Percentiles rank a stretch among this genome's conserved stretches.
These are phyloP conservation scores for Tricholaema leucomelas DNA, from an alignment of 2,113 vertebrate genomes.

Conservation along the genomic window DNA sequence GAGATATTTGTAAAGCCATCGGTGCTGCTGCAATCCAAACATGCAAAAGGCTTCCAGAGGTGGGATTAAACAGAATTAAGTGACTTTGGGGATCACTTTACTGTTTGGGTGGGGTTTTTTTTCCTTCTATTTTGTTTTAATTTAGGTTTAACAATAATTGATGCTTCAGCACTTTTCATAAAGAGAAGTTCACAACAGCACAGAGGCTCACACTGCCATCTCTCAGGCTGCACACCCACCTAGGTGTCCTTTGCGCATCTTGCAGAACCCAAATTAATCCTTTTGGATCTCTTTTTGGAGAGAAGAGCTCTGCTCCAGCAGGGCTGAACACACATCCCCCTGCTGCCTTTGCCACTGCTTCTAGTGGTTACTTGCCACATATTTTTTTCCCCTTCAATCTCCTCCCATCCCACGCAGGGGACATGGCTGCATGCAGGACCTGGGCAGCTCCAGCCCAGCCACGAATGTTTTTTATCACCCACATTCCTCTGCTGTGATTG, in stretches of 20 bases:
- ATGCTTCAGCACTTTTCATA: neutral
- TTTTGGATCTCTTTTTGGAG: accelerated
- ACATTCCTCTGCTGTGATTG: neutral
- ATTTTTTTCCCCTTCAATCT: neutral
- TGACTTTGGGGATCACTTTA: neutral
- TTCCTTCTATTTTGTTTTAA: neutral
- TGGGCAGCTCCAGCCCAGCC: neutral
- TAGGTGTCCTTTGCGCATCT: neutral
- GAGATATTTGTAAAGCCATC: neutral
- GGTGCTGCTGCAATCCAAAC: neutral
- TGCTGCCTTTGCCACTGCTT: neutral
- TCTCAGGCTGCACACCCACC: neutral
- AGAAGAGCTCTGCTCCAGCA: neutral
- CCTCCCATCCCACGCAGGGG: neutral
- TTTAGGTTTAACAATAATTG: neutral
- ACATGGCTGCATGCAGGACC: neutral
- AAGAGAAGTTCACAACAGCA: neutral
- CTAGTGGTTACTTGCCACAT: neutral
- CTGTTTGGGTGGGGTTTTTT: too few species aligned
- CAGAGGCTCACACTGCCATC: neutral
- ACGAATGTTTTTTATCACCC: neutral
- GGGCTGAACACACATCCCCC: neutral
- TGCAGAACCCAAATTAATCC: neutral
- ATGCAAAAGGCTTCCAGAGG: accelerated
- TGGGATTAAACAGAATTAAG: neutral